These are phyloP conservation scores for Hydrotaea diabolus DNA, from an alignment of 2,888 invertebrate genomes.

Conservation along the genomic window DNA sequence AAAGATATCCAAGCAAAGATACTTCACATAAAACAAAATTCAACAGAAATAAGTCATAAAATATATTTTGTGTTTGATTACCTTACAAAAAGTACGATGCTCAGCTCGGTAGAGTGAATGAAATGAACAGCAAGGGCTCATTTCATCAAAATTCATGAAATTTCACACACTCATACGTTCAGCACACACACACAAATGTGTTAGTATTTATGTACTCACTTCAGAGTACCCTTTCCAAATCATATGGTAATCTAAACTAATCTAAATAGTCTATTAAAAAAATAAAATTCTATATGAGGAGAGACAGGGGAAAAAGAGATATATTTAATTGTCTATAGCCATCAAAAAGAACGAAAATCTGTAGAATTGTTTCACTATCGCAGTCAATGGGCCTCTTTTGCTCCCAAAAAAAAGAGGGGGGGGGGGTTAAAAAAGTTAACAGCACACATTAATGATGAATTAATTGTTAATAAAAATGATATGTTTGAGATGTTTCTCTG, in stretches of 20 bases:
- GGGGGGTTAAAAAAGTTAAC: conserved; percentile 32
- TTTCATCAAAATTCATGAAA: background rate
- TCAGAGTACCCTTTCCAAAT: background rate
- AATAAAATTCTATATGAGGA: conserved; percentile 13
- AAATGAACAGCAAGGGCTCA: too few species aligned
- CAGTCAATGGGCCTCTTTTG: background rate
- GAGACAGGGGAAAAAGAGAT: background rate
- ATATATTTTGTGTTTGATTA: conserved; percentile 34
- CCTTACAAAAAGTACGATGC: too few species aligned
- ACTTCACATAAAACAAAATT: conserved; percentile 15
- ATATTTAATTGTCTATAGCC: conserved; percentile 34
- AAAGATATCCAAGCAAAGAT: conserved; percentile 25
- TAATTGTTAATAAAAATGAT: conserved; percentile 47
- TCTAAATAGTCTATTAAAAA: conserved; percentile 51
- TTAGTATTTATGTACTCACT: background rate
- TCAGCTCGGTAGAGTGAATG: too few species aligned
- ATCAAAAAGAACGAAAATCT: background rate
- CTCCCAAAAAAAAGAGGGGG: background rate
- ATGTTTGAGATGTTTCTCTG: background rate
- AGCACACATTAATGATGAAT: conserved; percentile 51
- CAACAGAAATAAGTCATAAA: conserved; percentile 49
- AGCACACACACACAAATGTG: background rate
- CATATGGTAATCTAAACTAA: conserved; percentile 42
- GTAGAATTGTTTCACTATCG: conserved; percentile 1
- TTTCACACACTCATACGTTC: background rate